Evolutionary conservation across 1,140 invertebrate genomes (phyloP), one percentile per base, ranked within the genome.

Genomic region (Euborellia annulipes): DNA sequence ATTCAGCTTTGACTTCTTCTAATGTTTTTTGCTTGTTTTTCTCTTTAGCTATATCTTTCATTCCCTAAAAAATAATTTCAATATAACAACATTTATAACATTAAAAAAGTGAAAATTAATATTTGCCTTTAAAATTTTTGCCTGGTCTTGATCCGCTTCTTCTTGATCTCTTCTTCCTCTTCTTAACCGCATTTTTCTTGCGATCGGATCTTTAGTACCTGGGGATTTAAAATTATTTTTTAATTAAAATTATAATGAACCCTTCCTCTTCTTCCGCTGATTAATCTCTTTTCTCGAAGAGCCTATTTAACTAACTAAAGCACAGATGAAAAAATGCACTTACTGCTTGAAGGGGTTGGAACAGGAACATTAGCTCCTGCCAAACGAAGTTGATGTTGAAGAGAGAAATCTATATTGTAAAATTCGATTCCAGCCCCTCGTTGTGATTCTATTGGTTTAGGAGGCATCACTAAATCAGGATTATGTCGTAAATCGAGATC

Each of bases 401-500:
- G 69, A 0, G 92, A 96, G 69, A 98, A 99, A 65, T 99, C 95
- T 45, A 99, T 95, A 55, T 98, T 98, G 63, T 98, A 99, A 68
- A 88, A 98, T 60, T 95, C 82, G 13, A 89, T 69, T 2, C 86
- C 87, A n/a, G 79, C 73, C 3, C 84, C 82, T 53, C 76, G 73
- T 52, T 79, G 74, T n/a, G 76, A 62, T 60, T 85, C 82, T 2
- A 71, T 76, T 0, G 91, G 94, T 67, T 96, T 97, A 11, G 95
- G 93, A 1, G 96, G 95, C 88, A 98, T 95, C 37, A 97, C 78
- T 48, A 98, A 69, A 53, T 97, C 90, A 0, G 90, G 87, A 73
- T 98, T 98, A 52, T 90, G 85, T 51, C 84, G 76, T 22, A 97
- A 69, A 69, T 96, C 90, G 16, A 97, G 67, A 45, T 82, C 77